Evolutionary conservation across 2,113 vertebrate genomes (phyloP).

Genomic region (Mastomys natalensis): DNA sequence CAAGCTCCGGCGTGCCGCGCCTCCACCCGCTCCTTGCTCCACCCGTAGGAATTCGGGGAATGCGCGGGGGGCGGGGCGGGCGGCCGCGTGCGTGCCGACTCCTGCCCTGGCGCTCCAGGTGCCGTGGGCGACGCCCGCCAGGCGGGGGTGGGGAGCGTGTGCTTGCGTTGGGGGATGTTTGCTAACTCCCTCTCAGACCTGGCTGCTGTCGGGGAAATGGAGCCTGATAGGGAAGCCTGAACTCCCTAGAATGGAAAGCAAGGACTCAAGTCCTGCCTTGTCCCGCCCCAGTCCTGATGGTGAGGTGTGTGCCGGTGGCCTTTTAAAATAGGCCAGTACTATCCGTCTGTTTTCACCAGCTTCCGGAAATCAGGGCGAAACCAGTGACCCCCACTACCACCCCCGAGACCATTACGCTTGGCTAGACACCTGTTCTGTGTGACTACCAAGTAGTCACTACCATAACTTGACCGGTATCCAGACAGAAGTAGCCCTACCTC

Average conservation of each 20-base stretch:
- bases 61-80: conserved; percentile 71
- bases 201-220: conserved; percentile 14
- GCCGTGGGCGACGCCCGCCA: conserved; percentile 70
- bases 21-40: conserved; percentile 75
- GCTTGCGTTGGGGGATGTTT: background rate
- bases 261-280: background rate
- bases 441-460: background rate
- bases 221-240: background rate
- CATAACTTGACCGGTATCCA: background rate
- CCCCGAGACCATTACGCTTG: background rate
- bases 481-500: background rate
- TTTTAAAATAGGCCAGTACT: background rate
- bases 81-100: conserved; percentile 78
- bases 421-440: background rate
- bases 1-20: conserved; percentile 67
- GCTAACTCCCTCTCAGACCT: background rate
- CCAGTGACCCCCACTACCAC: background rate
- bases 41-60: conserved; percentile 81
- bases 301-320: background rate
- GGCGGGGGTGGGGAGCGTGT: conserved; percentile 9
- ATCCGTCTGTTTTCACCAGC: background rate
- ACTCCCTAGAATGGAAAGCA: background rate
- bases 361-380: conserved; percentile 44
- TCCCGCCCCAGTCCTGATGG: background rate
- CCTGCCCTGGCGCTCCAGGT: conserved; percentile 80